A percentile compares a stretch with the other conserved stretches of the same genome.
These are phyloP conservation scores for Arrhamphus sclerolepis DNA, from an alignment of 2,797 vertebrate genomes.

Conservation along the genomic window DNA sequence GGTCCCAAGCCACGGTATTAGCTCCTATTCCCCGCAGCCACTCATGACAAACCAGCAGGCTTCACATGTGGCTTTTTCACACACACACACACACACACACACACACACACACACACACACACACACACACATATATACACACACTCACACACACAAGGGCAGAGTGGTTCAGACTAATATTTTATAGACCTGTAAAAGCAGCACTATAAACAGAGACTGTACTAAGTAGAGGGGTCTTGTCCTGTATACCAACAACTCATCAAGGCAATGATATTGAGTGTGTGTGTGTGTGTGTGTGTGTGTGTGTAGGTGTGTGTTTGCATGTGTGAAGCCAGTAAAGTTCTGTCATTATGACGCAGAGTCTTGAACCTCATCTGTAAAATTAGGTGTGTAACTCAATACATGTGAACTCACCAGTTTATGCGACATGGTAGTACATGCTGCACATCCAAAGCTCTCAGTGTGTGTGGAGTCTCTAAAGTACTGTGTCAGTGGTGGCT, in stretches of 20 bases:
- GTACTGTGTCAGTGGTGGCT: constrained; percentile 39
- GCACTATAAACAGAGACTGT: constrained; percentile 79
- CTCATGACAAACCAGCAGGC: constrained; percentile 74
- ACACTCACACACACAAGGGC: constrained; percentile 70
- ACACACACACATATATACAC: background rate
- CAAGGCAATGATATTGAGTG: constrained; percentile 56
- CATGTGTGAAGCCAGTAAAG: constrained; percentile 52
- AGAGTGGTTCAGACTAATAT: constrained; percentile 79
- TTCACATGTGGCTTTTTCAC: constrained; percentile 78
- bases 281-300: constrained; percentile 33
- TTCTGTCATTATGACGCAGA: constrained; percentile 60
- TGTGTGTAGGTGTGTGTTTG: constrained; percentile 39
- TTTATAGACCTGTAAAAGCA: constrained; percentile 83
- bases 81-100: constrained; percentile 40
- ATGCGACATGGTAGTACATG: constrained; percentile 41
- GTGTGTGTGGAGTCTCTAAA: constrained; percentile 29
- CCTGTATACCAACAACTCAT: constrained; percentile 72
- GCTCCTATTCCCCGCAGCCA: constrained; percentile 73
- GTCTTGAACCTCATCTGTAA: constrained; percentile 62
- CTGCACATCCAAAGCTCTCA: constrained; percentile 22
- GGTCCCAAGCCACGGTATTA: constrained; percentile 75
- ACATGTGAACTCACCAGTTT: constrained; percentile 33
- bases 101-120: background rate
- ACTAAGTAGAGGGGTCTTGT: constrained; percentile 72
- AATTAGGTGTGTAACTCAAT: constrained; percentile 53